These are phyloP conservation scores for Pelodytes ibericus DNA, from an alignment of 2,797 vertebrate genomes.

Conservation along the genomic window DNA sequence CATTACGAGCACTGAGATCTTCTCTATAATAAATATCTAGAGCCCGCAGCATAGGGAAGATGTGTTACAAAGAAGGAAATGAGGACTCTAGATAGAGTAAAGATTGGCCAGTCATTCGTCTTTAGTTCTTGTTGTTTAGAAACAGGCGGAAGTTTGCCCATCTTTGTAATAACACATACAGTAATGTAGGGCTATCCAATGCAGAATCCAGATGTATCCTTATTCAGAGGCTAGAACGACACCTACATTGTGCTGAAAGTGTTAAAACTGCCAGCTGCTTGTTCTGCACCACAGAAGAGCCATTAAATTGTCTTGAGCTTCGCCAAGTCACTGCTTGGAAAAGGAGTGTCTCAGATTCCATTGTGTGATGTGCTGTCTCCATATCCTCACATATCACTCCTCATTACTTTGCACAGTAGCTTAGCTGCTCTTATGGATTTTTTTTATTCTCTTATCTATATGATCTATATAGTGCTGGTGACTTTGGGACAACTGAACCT, in stretches of 20 bases:
- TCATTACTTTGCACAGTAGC: neutral
- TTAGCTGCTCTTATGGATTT: neutral
- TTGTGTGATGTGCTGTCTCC: constrained; percentile 11
- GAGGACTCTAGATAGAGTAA: neutral
- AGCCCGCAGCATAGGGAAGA: neutral
- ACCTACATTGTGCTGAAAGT: neutral
- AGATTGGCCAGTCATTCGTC: too few species aligned
- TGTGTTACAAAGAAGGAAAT: neutral
- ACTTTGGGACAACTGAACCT: too few species aligned
- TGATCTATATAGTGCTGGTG: neutral
- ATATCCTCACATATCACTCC: constrained; percentile 6
- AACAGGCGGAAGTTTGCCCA: too few species aligned
- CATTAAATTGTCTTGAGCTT: constrained; percentile 36
- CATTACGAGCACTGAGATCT: neutral
- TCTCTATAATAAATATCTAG: constrained; percentile 3
- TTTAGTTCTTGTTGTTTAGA: too few species aligned
- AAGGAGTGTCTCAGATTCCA: constrained; percentile 27
- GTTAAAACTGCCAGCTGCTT: constrained; percentile 36
- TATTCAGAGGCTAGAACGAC: neutral
- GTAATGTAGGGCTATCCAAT: neutral
- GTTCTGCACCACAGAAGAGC: constrained; percentile 30
- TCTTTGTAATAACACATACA: neutral
- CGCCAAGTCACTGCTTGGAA: constrained; percentile 45
- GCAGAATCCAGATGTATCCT: neutral
- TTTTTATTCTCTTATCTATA: neutral